These are phyloP conservation scores for Dysmachus trigonus DNA, from an alignment of 2,888 invertebrate genomes.

Conservation along the genomic window DNA sequence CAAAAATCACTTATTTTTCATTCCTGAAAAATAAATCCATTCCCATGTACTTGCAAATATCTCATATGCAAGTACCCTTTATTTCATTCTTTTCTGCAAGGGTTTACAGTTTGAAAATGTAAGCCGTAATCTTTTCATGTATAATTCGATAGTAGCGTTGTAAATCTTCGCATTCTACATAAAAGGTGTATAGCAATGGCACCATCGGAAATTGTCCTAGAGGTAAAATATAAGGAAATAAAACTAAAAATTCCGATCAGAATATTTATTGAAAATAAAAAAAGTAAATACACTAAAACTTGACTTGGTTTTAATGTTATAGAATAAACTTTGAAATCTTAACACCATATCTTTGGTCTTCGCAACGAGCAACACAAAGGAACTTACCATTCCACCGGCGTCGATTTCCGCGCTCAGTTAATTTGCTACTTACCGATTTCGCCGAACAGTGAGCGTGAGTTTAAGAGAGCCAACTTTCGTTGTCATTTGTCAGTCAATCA, in stretches of 20 bases:
- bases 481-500: slow-evolving; percentile 17
- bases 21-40: not conserved
- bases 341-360: not conserved
- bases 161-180: not conserved
- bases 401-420: not conserved
- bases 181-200: not conserved
- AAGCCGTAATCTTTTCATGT: too few species aligned
- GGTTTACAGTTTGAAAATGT: not conserved
- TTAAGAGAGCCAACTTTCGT: slow-evolving; percentile 8
- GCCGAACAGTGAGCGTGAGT: not conserved
- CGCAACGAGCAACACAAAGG: not conserved
- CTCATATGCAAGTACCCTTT: not conserved
- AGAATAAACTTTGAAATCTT: not conserved
- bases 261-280: not conserved
- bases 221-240: not conserved
- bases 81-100: not conserved
- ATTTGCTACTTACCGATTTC: not conserved
- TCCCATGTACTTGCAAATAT: not conserved
- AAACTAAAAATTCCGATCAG: not conserved
- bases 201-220: not conserved
- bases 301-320: not conserved
- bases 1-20: too few species aligned
- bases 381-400: not conserved
- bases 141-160: too few species aligned
- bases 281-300: not conserved